phyloP scores from a whole-genome alignment of 2,888 invertebrate species.

The Nemapogon koenigi region DNA sequence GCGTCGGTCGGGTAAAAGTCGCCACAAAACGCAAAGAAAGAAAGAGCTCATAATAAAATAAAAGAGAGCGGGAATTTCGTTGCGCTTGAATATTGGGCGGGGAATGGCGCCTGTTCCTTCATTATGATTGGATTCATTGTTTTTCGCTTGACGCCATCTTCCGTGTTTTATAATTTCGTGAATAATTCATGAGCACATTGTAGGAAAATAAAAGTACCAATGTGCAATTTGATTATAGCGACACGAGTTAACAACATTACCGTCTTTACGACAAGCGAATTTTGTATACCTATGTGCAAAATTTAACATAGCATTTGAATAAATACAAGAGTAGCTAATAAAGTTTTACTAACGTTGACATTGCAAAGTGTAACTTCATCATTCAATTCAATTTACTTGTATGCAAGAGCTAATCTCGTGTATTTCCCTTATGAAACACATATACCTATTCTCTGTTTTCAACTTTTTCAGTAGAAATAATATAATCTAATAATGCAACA shows the following conservation, averaged over 20 bases:
- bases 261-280: constrained; percentile 9
- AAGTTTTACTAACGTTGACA: too few species aligned
- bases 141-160: constrained; percentile 31
- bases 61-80: constrained; percentile 24
- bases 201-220: constrained; percentile 12
- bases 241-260: neutral
- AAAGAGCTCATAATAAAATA: constrained; percentile 23
- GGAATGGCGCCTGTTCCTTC: constrained; percentile 21
- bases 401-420: too few species aligned
- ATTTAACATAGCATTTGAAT: too few species aligned
- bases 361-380: too few species aligned
- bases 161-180: constrained; percentile 30
- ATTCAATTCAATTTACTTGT: too few species aligned
- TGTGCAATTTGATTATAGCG: constrained; percentile 9
- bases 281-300: too few species aligned
- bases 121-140: constrained; percentile 36
- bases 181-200: constrained; percentile 30
- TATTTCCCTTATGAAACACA: neutral
- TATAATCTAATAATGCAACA: neutral
- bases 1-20: constrained; percentile 25
- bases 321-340: too few species aligned
- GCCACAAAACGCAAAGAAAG: constrained; percentile 21
- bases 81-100: constrained; percentile 17
- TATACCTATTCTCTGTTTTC: neutral
- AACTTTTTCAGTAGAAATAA: neutral